A percentile compares a stretch with the other conserved stretches of the same genome.
phyloP scores from a whole-genome alignment of 2,888 invertebrate species.

The Drosophila cognata region DNA sequence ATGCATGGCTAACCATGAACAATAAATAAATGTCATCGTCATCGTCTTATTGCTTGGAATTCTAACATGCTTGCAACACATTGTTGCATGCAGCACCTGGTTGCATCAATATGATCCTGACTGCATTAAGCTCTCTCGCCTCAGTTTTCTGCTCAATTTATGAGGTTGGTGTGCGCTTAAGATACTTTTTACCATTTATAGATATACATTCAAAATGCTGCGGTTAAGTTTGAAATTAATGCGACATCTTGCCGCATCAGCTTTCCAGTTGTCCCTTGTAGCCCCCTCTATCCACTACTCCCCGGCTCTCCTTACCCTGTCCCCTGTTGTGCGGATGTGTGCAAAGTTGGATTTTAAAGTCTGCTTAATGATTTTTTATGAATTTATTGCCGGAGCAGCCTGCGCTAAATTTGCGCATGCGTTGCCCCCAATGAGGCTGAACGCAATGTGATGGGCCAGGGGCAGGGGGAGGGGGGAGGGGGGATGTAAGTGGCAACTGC shows the following conservation, averaged over 20 bases:
- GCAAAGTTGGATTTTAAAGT: slow-evolving; percentile 53
- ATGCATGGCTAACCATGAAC: slow-evolving; percentile 30
- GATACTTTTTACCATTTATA: slow-evolving; percentile 59
- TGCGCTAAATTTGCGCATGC: slow-evolving; percentile 76
- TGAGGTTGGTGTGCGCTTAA: slow-evolving; percentile 58
- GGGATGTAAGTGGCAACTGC: slow-evolving; percentile 27
- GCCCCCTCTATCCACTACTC: neutral
- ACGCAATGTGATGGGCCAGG: slow-evolving; percentile 25
- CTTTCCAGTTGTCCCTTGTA: slow-evolving; percentile 36
- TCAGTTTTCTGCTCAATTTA: slow-evolving; percentile 53
- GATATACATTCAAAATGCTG: slow-evolving; percentile 44
- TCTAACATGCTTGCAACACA: slow-evolving; percentile 32
- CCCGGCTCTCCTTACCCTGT: neutral
- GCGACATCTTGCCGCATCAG: slow-evolving; percentile 60
- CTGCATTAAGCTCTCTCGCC: slow-evolving; percentile 38
- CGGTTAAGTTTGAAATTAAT: slow-evolving; percentile 71
- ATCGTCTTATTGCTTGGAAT: slow-evolving; percentile 15
- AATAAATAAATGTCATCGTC: slow-evolving; percentile 46
- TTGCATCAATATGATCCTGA: slow-evolving; percentile 31
- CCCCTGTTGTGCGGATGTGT: slow-evolving; percentile 33
- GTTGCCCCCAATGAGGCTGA: slow-evolving; percentile 76
- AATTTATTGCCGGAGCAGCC: slow-evolving; percentile 75
- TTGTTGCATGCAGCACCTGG: slow-evolving; percentile 37
- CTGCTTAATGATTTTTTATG: slow-evolving; percentile 77
- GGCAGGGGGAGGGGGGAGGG: neutral